Evolutionary conservation across 2,113 vertebrate genomes (phyloP).

Genomic region (Neoarius graeffei): DNA sequence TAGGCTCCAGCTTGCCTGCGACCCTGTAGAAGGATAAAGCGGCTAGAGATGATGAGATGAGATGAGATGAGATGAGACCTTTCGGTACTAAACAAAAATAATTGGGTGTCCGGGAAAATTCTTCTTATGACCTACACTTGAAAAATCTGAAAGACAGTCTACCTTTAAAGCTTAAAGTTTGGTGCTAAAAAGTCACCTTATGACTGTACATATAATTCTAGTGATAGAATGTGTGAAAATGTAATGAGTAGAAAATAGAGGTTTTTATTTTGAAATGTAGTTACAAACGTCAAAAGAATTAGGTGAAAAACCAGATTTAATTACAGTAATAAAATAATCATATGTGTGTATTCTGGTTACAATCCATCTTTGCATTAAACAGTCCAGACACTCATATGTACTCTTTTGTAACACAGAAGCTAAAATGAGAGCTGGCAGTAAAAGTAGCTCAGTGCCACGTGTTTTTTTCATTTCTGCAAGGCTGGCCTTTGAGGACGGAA

Average conservation of each 20-base stretch:
- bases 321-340: background rate
- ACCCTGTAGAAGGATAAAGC: no score
- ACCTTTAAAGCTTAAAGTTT: background rate
- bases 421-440: constrained; percentile 33
- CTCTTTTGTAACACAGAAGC: constrained; percentile 25
- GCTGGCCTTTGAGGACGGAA: constrained; percentile 35
- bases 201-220: background rate
- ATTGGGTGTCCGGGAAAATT: no score
- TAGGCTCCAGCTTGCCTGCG: no score
- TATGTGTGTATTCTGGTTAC: background rate
- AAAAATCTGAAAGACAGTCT: background rate
- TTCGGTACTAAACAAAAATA: no score
- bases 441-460: constrained; percentile 29
- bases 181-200: background rate
- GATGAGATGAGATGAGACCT: no score
- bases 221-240: background rate
- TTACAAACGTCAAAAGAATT: background rate
- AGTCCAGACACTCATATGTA: background rate
- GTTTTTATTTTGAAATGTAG: background rate
- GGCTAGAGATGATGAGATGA: no score
- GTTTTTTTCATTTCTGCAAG: constrained; percentile 32
- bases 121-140: no score
- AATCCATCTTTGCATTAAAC: background rate
- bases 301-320: background rate
- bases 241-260: background rate